A percentile compares a stretch with the other conserved stretches of the same genome.
Conservation (phyloP, 2,888 invertebrate genomes). For the Eristalinus aeneus region DNA sequence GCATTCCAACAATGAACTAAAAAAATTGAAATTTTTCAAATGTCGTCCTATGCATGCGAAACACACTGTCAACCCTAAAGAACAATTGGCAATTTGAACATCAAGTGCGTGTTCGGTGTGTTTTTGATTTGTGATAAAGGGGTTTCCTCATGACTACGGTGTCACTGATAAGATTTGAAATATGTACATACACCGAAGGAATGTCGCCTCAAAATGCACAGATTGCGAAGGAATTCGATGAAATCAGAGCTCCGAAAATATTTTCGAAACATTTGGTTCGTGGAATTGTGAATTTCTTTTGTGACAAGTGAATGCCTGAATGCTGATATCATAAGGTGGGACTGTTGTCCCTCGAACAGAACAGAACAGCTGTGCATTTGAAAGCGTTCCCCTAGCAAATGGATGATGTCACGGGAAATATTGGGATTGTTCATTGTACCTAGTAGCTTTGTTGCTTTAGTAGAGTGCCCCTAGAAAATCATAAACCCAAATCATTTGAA, state of each 20-base stretch:
- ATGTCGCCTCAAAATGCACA: background rate
- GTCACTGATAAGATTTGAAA: conserved; percentile 23
- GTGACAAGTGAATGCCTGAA: background rate
- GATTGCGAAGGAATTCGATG: background rate
- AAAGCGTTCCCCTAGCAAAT: no score
- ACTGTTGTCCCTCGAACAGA: no score
- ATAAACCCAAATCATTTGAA: no score
- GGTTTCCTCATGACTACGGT: conserved; percentile 12
- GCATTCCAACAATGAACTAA: no score
- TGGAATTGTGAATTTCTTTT: background rate
- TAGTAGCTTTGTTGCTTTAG: no score
- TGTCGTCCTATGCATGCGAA: background rate
- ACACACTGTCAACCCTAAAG: conserved; percentile 1
- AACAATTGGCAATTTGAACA: conserved; percentile 7
- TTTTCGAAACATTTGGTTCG: background rate
- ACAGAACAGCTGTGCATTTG: no score
- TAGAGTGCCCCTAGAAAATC: no score
- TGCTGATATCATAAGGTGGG: background rate
- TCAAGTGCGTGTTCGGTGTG: conserved; percentile 5
- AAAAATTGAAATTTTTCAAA: no score
- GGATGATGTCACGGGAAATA: no score
- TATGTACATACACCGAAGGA: background rate
- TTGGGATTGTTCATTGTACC: no score
- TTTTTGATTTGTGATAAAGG: conserved; percentile 18
- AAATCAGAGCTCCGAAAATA: background rate